These are phyloP conservation scores for Macrotis lagotis DNA, from an alignment of 2,113 vertebrate genomes.

Conservation along the genomic window DNA sequence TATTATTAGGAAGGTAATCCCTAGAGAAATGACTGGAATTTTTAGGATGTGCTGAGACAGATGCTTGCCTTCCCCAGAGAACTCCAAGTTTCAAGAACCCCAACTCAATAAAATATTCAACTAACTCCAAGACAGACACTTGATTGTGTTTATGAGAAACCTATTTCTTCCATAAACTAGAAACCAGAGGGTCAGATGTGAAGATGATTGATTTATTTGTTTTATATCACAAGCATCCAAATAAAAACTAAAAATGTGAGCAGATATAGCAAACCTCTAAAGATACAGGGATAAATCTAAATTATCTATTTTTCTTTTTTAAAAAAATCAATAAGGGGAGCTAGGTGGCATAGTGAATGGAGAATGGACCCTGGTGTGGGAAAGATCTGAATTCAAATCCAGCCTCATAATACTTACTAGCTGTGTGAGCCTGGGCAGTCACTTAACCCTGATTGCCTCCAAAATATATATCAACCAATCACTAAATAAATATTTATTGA, in stretches of 20 bases:
- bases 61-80: not conserved
- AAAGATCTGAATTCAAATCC: not conserved
- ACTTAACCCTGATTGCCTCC: not conserved
- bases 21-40: constrained; percentile 35
- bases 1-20: constrained; percentile 54
- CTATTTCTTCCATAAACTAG: not conserved
- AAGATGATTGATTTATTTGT: not conserved
- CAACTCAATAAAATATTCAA: not conserved
- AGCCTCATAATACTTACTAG: not conserved
- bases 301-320: not conserved
- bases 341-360: not conserved
- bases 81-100: not conserved
- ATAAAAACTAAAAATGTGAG: not conserved
- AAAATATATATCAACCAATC: too few relatives aligned
- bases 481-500: not conserved
- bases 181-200: not conserved
- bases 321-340: not conserved
- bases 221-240: not conserved
- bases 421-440: not conserved
- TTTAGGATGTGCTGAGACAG: not conserved
- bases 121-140: not conserved
- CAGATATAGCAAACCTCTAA: not conserved
- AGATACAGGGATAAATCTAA: not conserved
- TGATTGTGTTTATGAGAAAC: not conserved
- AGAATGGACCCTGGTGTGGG: not conserved